Base-by-base conservation (phyloP, 2,113 vertebrate species). In the Triplophysa rosa region DNA sequence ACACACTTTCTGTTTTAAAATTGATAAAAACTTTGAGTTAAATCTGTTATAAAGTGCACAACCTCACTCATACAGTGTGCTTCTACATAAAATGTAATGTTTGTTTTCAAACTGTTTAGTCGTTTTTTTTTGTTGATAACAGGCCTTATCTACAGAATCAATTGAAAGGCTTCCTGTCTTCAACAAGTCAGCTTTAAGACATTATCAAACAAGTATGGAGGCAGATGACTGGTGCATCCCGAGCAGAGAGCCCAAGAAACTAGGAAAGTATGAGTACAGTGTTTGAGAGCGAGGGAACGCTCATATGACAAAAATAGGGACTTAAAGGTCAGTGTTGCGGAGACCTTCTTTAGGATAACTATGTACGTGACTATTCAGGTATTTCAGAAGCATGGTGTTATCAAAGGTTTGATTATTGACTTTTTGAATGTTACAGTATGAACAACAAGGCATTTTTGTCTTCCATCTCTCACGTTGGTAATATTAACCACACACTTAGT, bases 141-240 rank as follows among this genome's bases (percentile, higher is more conserved):
- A 99, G 98, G 98, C 98, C 2, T 85, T 99, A 82, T 99, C 97
- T 63, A 93, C 96, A 10, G 96, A 98, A 52, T 99, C 98, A 0
- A 23, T 99, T 84, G 98, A 99, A 87, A 95, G 98, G 80, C 94
- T 99, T 33, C 98, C 98, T 0, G 96, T 99, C 83, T 99, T 98
- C 89, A 99, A 99, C 89, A 98, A 95, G 86, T 99, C 98, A 0
- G 95, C 95, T 59, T 93, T 93, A 71, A 95, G 96, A 87, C 98
- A 97, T 88, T 99, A 99, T 89, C 96, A 95, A 74, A 77, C 90
- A 26, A 92, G 84, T 84, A 92, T 70, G 0, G 97, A 97, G 86
- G 96, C 98, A 0, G 98, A 96, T 9, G 98, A 99, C 88, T 99
- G 98, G 98, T 98, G 96, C 84, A 90, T 98, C 82, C 98, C 98